A percentile compares a stretch with the other conserved stretches of the same genome.
Conservation (phyloP, 2,888 invertebrate species). For the Lysandra bellargus region DNA sequence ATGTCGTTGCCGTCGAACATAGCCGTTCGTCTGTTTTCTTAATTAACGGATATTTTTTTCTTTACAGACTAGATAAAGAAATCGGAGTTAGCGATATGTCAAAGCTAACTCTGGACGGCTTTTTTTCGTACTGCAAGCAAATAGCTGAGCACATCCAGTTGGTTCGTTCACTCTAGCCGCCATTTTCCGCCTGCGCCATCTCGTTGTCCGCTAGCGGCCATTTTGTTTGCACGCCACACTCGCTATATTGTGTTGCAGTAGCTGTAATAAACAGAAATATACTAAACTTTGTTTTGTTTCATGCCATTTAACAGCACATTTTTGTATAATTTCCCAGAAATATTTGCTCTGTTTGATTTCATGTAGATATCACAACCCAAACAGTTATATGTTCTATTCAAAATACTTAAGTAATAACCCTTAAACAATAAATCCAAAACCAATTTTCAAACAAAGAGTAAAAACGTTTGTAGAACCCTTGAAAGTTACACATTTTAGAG, state of each 20-base stretch:
- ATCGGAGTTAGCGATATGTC: constrained; percentile 70
- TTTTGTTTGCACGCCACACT: constrained; percentile 46
- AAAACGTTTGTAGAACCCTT: neutral
- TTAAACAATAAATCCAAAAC: too few relatives aligned
- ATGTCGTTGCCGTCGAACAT: constrained; percentile 22
- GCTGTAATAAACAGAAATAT: neutral
- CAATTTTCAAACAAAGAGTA: neutral
- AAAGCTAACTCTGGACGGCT: constrained; percentile 77
- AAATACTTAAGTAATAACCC: too few relatives aligned
- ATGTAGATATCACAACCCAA: neutral
- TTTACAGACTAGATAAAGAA: constrained; percentile 65
- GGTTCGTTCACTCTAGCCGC: constrained; percentile 70
- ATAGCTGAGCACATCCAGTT: constrained; percentile 79
- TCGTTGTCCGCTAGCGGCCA: constrained; percentile 51
- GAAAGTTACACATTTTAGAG: neutral
- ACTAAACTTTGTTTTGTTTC: neutral
- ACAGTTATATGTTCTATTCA: neutral
- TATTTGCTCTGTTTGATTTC: neutral
- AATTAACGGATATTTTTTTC: constrained; percentile 63
- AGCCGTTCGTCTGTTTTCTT: constrained; percentile 43
- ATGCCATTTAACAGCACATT: neutral
- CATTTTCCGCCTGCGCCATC: constrained; percentile 54
- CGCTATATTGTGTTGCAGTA: constrained; percentile 35
- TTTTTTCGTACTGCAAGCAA: constrained; percentile 81
- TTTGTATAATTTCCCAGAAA: neutral